These are phyloP conservation scores for Artibeus lituratus DNA, from an alignment of 2,797 vertebrate genomes.

Conservation along the genomic window DNA sequence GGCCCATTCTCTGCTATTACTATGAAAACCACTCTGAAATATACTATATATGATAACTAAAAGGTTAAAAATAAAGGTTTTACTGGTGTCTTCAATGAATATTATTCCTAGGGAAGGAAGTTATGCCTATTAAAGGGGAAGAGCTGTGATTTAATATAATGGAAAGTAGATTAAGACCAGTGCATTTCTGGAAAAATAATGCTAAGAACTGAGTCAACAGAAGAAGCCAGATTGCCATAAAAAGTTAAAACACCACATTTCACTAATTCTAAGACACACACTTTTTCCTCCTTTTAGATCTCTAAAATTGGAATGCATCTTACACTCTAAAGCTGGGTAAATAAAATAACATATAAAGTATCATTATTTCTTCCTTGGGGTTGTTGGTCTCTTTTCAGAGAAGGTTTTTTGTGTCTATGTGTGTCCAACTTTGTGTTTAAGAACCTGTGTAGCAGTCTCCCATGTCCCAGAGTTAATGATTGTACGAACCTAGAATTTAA, in stretches of 20 bases:
- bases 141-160: background rate
- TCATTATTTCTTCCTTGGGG: background rate
- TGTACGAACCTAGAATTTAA: background rate
- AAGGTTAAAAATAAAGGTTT: conserved; percentile 30
- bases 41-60: background rate
- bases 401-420: background rate
- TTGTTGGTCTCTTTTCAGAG: conserved; percentile 24
- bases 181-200: conserved; percentile 27
- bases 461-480: conserved; percentile 2
- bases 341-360: background rate
- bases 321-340: conserved; percentile 7
- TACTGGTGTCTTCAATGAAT: background rate
- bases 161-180: conserved; percentile 5
- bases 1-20: background rate
- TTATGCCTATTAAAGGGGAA: background rate
- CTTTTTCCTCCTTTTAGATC: background rate
- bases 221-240: background rate
- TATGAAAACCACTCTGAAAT: background rate
- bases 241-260: conserved; percentile 9
- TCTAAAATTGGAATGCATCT: background rate
- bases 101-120: background rate
- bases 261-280: background rate
- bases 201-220: background rate
- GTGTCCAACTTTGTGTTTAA: background rate
- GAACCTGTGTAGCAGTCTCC: conserved; percentile 18